A percentile compares a stretch with the other conserved stretches of the same genome.
phyloP scores from a whole-genome alignment of 2,888 invertebrate genomes.

The Cataglyphis livida region DNA sequence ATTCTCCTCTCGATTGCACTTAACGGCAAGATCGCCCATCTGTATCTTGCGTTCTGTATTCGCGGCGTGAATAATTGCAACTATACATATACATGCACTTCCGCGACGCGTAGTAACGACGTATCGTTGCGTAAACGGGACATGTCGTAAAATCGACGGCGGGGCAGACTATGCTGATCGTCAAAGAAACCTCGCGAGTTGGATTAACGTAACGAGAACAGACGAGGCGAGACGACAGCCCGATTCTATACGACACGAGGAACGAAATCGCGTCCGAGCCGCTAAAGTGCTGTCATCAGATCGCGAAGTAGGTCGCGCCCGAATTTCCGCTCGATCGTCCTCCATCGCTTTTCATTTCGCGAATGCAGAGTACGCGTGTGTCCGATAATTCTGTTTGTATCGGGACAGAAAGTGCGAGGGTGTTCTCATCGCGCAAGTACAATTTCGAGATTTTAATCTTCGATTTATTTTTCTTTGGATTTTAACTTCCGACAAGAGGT shows the following conservation, averaged over 20 bases:
- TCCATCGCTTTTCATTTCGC: not conserved
- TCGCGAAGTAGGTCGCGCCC: not conserved
- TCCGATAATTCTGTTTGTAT: not conserved
- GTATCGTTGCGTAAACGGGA: slow-evolving; percentile 34
- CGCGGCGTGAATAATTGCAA: slow-evolving; percentile 69
- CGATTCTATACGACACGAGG: not conserved
- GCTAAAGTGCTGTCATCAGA: not conserved
- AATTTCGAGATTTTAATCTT: not conserved
- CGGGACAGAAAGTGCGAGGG: not conserved
- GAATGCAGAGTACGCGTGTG: not conserved
- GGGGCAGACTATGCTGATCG: no score
- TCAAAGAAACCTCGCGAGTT: not conserved
- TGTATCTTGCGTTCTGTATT: slow-evolving; percentile 62
- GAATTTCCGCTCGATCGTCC: slow-evolving; percentile 10
- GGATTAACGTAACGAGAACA: not conserved
- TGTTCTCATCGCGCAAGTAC: not conserved
- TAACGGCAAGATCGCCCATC: slow-evolving; percentile 65
- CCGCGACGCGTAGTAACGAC: slow-evolving; percentile 14
- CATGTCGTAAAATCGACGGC: not conserved
- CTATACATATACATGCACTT: slow-evolving; percentile 46
- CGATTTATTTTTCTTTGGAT: not conserved
- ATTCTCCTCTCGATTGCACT: slow-evolving; percentile 75
- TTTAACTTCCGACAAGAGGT: not conserved
- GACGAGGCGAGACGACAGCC: not conserved
- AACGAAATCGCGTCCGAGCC: not conserved